phyloP scores from a whole-genome alignment of 2,797 vertebrate species.

The Dipus sagitta region DNA sequence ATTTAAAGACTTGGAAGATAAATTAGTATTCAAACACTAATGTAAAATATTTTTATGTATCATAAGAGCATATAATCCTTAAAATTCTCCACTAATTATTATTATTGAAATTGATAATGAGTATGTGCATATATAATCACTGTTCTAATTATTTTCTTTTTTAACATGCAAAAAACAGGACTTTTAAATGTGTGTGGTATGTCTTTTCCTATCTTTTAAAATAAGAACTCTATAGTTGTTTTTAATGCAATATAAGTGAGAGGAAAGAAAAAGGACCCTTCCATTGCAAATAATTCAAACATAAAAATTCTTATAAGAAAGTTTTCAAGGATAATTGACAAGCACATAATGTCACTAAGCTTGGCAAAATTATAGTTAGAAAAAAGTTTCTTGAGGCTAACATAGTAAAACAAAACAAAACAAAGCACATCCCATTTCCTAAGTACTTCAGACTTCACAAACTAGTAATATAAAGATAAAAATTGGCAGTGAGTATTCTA shows the following conservation, averaged over 20 bases:
- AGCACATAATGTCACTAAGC: background rate
- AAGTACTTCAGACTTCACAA: slow-evolving; percentile 42
- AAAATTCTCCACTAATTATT: background rate
- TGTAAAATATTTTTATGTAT: background rate
- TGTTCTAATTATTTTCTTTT: background rate
- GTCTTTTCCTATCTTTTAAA: background rate
- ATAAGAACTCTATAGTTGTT: background rate
- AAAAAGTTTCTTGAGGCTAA: background rate
- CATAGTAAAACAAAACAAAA: background rate
- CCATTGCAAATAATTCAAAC: background rate
- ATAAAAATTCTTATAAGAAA: background rate
- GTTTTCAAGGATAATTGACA: background rate
- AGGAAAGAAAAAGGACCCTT: background rate
- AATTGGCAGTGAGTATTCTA: background rate
- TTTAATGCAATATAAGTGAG: background rate
- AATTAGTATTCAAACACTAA: background rate
- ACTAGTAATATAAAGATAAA: background rate
- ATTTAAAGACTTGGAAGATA: background rate
- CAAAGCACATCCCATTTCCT: background rate
- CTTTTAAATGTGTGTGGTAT: background rate
- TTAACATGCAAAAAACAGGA: background rate
- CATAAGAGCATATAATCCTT: background rate
- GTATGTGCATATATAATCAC: background rate
- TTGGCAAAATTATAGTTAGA: background rate
- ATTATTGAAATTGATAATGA: background rate